Conservation (phyloP, 2,888 invertebrate species). For the Ochropleura plecta region DNA sequence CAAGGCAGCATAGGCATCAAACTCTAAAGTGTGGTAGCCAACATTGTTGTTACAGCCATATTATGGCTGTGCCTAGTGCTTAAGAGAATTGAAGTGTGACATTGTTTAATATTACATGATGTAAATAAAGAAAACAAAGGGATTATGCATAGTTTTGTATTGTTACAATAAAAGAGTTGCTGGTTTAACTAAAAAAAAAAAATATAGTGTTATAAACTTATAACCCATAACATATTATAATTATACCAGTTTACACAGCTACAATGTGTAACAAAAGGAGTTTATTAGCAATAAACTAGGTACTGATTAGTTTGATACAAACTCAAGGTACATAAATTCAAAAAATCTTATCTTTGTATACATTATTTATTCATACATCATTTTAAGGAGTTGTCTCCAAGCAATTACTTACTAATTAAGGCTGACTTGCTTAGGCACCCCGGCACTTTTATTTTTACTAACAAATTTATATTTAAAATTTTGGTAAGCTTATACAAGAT, state of each 20-base stretch:
- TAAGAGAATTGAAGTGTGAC: not conserved
- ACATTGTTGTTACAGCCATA: not conserved
- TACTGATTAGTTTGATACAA: constrained; percentile 52
- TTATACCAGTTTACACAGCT: constrained; percentile 10
- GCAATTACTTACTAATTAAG: not conserved
- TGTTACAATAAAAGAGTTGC: not conserved
- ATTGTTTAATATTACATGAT: not conserved
- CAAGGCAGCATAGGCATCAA: no score
- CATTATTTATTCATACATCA: constrained; percentile 14
- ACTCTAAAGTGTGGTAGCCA: no score
- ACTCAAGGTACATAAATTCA: constrained; percentile 15
- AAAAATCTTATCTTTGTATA: constrained; percentile 1
- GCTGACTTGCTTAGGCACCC: constrained; percentile 11
- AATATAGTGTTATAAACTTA: constrained; percentile 9
- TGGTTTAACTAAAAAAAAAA: constrained; percentile 7
- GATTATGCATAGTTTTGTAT: not conserved
- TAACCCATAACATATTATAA: not conserved
- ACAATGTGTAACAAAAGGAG: not conserved
- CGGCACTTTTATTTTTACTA: constrained; percentile 14
- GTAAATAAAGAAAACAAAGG: not conserved
- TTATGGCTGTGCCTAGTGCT: not conserved
- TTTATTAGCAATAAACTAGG: constrained; percentile 11
- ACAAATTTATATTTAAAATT: constrained; percentile 11
- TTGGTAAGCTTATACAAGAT: not conserved
- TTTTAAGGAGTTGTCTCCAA: not conserved